Evolutionary conservation across 1,140 invertebrate genomes (phyloP).

Genomic region (Anoplolepis gracilipes): DNA sequence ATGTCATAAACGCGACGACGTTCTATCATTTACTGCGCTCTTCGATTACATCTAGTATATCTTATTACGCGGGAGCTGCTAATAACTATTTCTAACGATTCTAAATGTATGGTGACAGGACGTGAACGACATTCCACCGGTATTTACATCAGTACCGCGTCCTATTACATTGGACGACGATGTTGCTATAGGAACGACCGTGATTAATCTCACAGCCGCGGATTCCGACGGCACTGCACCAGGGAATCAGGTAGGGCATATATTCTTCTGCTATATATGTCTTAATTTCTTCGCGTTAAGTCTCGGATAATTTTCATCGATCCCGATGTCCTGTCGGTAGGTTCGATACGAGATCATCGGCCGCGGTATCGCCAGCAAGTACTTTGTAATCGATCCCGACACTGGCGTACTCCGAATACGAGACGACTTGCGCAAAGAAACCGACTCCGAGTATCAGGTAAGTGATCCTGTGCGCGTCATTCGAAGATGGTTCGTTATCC

Average conservation of each 20-base stretch:
- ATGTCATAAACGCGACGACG: slow-evolving; percentile 27
- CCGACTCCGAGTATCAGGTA: slow-evolving; percentile 94
- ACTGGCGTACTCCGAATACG: slow-evolving; percentile 91
- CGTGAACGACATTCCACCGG: slow-evolving; percentile 94
- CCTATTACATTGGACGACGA: slow-evolving; percentile 94
- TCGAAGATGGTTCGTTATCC: neutral
- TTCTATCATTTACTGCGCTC: slow-evolving; percentile 4
- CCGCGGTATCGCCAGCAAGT: slow-evolving; percentile 91
- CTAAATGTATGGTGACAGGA: slow-evolving; percentile 84
- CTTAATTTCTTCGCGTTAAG: neutral
- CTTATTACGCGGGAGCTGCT: slow-evolving; percentile 7
- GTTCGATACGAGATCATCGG: slow-evolving; percentile 93
- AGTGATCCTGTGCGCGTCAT: neutral
- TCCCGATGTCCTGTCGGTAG: slow-evolving; percentile 75
- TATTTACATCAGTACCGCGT: slow-evolving; percentile 92
- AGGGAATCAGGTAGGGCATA: slow-evolving; percentile 89
- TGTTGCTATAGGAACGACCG: slow-evolving; percentile 91
- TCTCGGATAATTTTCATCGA: slow-evolving; percentile 5
- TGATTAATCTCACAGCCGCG: slow-evolving; percentile 91
- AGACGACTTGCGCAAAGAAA: slow-evolving; percentile 94
- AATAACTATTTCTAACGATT: slow-evolving; percentile 10
- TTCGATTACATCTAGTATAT: slow-evolving; percentile 18
- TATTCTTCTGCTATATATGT: neutral
- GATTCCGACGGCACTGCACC: slow-evolving; percentile 94
- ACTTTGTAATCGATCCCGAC: slow-evolving; percentile 95